Evolutionary conservation across 1,140 invertebrate genomes (phyloP).

Genomic region (Zeugodacus cucurbitae): DNA sequence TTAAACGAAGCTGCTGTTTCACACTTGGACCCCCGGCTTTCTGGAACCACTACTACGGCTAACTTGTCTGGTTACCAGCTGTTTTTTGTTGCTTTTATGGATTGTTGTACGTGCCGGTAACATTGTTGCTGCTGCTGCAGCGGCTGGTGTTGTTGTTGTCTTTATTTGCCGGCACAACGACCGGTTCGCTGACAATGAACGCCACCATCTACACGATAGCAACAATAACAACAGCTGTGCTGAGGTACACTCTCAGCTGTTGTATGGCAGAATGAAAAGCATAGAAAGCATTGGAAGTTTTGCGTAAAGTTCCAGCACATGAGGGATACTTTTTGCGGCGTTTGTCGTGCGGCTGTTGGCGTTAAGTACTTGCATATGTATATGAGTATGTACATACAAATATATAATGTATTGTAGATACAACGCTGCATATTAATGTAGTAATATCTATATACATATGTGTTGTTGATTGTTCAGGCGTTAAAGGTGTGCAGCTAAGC

Average conservation of each 20-base stretch:
- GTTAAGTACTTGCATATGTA: not conserved
- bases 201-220: not conserved
- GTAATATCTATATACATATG: not conserved
- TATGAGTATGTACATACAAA: not conserved
- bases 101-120: not conserved
- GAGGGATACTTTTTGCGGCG: not conserved
- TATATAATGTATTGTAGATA: not conserved
- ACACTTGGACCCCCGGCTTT: too few species aligned
- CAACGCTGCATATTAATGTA: not conserved
- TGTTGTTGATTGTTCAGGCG: not conserved
- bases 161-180: constrained; percentile 41
- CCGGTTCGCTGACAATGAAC: constrained; percentile 20
- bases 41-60: too few species aligned
- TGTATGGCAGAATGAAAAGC: not conserved
- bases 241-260: constrained; percentile 19
- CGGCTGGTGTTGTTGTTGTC: not conserved
- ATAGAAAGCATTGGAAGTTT: not conserved
- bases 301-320: not conserved
- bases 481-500: too few species aligned
- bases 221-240: constrained; percentile 27
- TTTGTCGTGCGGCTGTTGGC: not conserved
- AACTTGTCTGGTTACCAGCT: not conserved
- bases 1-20: not conserved
- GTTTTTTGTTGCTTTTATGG: constrained; percentile 43
- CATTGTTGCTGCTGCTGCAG: constrained; percentile 5